Base-by-base conservation (phyloP, 2,888 invertebrate genomes). In the Fragum whitleyi region DNA sequence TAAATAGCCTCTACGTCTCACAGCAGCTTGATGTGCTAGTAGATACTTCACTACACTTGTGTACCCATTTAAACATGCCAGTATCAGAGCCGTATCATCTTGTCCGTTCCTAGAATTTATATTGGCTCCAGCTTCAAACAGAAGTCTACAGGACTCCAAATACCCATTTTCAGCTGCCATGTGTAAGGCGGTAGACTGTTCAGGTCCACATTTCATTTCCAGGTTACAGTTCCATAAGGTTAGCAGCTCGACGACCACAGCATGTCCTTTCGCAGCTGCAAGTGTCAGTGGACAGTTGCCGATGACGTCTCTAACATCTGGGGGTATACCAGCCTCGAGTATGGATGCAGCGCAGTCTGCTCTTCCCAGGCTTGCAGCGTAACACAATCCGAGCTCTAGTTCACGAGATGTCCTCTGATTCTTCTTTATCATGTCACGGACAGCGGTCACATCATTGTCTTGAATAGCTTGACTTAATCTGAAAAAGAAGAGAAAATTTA, bases 1-100 rank as follows among this genome's bases (percentile, higher is more conserved):
- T 55, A 90, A 89, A 67, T 90, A 91, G 0, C 92, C 92, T 74
- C 92, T 78, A 16, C 89, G 83, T 62, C 91, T 71, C 26, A 91
- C 90, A 19, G 89, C 90, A 0, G 91, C 92, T 76, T 91, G 86
- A 73, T 87, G 83, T 9, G 87, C 87, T 6, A 93, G 73, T 7
- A 93, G 81, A 67, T 89, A 89, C 69, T 90, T 89, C 1, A 92
- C 91, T 14, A 92, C 83, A 32, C 89, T 85, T n/a, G 90, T 82
- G 72, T 90, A 91, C 14, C 92, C 91, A 75, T 89, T 88, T 59
- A 86, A 81, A n/a, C 91, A 87, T 0, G 92, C 92, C 21, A 92
- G 79, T 67, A 92, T 92, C 11, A 93, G 81, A 9, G 93, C 91
- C 5, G 93, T 92, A 77, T 92, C 91, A 23, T 89, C 90, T 67